Conservation (phyloP, 2,888 invertebrate genomes). For the Oxycera nigricornis region DNA sequence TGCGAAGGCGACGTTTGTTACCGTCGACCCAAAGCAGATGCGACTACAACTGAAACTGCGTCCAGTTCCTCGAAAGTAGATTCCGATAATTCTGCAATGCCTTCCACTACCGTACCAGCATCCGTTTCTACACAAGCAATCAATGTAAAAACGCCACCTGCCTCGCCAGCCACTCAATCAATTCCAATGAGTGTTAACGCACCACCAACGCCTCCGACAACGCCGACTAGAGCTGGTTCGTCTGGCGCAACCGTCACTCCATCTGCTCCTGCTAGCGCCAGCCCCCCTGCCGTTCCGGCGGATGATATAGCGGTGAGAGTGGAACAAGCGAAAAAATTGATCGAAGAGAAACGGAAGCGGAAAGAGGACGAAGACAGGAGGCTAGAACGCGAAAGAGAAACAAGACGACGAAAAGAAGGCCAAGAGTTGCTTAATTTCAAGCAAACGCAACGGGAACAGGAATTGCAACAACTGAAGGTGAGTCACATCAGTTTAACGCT, state of each 20-base stretch:
- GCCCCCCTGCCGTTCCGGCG: slow-evolving; percentile 21
- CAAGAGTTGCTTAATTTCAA: slow-evolving; percentile 76
- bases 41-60: slow-evolving; percentile 9
- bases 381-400: slow-evolving; percentile 68
- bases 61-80: slow-evolving; percentile 31
- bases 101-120: neutral
- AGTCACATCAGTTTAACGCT: neutral
- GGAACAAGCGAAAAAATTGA: slow-evolving; percentile 70
- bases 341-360: slow-evolving; percentile 70
- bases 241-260: neutral
- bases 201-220: neutral
- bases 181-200: neutral
- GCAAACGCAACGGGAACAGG: slow-evolving; percentile 77
- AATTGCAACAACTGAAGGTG: slow-evolving; percentile 73
- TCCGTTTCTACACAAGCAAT: slow-evolving; percentile 47
- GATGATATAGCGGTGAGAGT: slow-evolving; percentile 60
- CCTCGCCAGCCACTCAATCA: neutral
- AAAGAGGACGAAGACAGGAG: slow-evolving; percentile 74
- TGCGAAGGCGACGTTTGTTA: slow-evolving; percentile 66
- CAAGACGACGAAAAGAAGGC: slow-evolving; percentile 76
- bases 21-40: slow-evolving; percentile 48
- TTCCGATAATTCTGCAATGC: neutral
- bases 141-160: slow-evolving; percentile 45
- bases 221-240: slow-evolving; percentile 63
- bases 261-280: neutral